Evolutionary conservation across 2,888 invertebrate genomes (phyloP), one percentile per base, ranked within the genome.

Genomic region (Acrobasis repandana): DNA sequence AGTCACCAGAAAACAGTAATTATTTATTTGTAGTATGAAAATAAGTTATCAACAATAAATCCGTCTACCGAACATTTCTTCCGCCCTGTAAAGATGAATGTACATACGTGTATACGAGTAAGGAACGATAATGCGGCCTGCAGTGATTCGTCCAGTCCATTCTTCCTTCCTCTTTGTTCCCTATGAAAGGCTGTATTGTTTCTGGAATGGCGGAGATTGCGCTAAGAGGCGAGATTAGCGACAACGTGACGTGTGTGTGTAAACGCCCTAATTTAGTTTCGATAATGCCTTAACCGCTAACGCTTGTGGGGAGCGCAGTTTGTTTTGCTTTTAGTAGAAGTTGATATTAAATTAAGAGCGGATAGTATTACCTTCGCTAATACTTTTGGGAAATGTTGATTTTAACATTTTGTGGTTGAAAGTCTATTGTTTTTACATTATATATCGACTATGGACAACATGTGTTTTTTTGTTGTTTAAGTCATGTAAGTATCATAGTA

Each of bases 221-320:
- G 85, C 83, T 86, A 86, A 88, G 85, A 90, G 87, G 83, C 78
- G 80, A 87, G 87, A 89, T 90, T 88, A 89, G 83, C 81, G 86
- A 86, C 84, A 84, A 88, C 87, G 88, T 89, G 88, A 88, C 77
- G 79, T 82, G 86, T 80, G 76, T 85, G 76, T 85, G 77, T 79
- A 82, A 85, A 76, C 71, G 76, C 74, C 80, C 77, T 83, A 81
- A 85, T 85, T 81, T 77, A 76, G 76, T 80, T 79, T 79, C 78
- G 72, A 80, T 83, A 82, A 79, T 77, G 72, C 73, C 69, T 72
- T 76, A 75, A 79, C 73, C 71, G 67, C 69, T 69, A 67, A 64
- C 72, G 70, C 70, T 74, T 67, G 63, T 61, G 66, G 66, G 69
- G 67, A 64, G 54, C 61, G 60, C 56, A 65, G 68, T 70, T 69